These are phyloP conservation scores for Spilosoma lubricipeda DNA, from an alignment of 2,888 invertebrate species.

Conservation along the genomic window DNA sequence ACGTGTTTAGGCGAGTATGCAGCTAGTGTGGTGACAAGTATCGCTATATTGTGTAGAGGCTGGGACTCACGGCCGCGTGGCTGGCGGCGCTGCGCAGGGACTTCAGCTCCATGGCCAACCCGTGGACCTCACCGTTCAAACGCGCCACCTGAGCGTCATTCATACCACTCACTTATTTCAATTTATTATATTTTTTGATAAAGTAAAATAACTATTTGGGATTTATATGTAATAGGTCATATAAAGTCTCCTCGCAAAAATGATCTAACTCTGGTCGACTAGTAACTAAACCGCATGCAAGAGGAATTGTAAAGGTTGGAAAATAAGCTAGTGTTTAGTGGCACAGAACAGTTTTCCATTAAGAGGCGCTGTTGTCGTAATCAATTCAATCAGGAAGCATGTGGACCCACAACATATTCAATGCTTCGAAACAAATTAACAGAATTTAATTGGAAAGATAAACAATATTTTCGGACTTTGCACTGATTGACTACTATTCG, in stretches of 20 bases:
- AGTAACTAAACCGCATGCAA: too few species aligned
- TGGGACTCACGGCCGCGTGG: constrained; percentile 78
- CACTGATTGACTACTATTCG: too few species aligned
- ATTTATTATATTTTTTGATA: background rate
- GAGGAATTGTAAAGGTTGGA: too few species aligned
- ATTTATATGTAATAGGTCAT: background rate
- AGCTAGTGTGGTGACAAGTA: constrained; percentile 25
- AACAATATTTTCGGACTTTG: too few species aligned
- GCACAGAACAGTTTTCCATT: too few species aligned
- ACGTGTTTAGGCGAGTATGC: constrained; percentile 24
- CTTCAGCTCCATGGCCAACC: constrained; percentile 89
- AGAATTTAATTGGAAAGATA: too few species aligned
- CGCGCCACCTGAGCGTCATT: constrained; percentile 80
- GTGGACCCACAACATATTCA: too few species aligned
- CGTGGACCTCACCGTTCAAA: constrained; percentile 90
- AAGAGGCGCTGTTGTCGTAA: too few species aligned
- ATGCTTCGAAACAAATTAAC: too few species aligned
- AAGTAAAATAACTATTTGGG: background rate
- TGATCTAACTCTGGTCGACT: too few species aligned
- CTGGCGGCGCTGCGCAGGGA: constrained; percentile 68
- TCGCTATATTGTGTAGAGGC: constrained; percentile 80
- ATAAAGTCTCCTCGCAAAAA: background rate
- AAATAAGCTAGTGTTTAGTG: too few species aligned
- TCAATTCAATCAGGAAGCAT: too few species aligned
- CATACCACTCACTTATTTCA: constrained; percentile 10